Percentiles rank a stretch among this genome's conserved stretches.
Evolutionary conservation across 2,888 invertebrate species (phyloP).

Genomic region (Luperina testacea): DNA sequence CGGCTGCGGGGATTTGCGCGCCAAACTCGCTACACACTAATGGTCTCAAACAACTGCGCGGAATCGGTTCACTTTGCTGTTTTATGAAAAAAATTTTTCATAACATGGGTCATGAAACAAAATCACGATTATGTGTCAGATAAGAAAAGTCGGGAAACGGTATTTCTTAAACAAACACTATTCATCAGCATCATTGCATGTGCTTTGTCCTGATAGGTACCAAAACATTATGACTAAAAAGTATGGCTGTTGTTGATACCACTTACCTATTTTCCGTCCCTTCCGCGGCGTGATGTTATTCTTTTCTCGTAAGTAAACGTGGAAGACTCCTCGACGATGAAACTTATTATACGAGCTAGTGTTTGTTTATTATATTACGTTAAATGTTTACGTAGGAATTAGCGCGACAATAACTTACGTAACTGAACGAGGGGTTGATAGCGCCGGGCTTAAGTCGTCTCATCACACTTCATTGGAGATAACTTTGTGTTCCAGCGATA

Average conservation of each 20-base stretch:
- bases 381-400: slow-evolving; percentile 56
- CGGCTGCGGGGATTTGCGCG: slow-evolving; percentile 32
- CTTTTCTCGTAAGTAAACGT: slow-evolving; percentile 21
- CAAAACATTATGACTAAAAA: not conserved
- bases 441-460: slow-evolving; percentile 32
- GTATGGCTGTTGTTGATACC: slow-evolving; percentile 1
- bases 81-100: slow-evolving; percentile 10
- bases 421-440: slow-evolving; percentile 48
- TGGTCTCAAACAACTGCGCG: slow-evolving; percentile 30
- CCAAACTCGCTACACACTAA: slow-evolving; percentile 39
- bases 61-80: slow-evolving; percentile 14
- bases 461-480: slow-evolving; percentile 39
- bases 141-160: not conserved
- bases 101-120: not conserved
- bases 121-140: slow-evolving; percentile 1
- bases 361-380: slow-evolving; percentile 52
- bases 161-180: not conserved
- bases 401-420: slow-evolving; percentile 49
- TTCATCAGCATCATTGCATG: not conserved
- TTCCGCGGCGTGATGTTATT: slow-evolving; percentile 28
- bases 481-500: slow-evolving; percentile 34
- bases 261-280: slow-evolving; percentile 8
- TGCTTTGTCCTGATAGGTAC: not conserved
- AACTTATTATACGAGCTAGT: slow-evolving; percentile 38
- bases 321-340: slow-evolving; percentile 21